Evolutionary conservation across 2,113 vertebrate species (phyloP), one percentile per base, ranked within the genome.

Genomic region (Phalacrocorax aristotelis): DNA sequence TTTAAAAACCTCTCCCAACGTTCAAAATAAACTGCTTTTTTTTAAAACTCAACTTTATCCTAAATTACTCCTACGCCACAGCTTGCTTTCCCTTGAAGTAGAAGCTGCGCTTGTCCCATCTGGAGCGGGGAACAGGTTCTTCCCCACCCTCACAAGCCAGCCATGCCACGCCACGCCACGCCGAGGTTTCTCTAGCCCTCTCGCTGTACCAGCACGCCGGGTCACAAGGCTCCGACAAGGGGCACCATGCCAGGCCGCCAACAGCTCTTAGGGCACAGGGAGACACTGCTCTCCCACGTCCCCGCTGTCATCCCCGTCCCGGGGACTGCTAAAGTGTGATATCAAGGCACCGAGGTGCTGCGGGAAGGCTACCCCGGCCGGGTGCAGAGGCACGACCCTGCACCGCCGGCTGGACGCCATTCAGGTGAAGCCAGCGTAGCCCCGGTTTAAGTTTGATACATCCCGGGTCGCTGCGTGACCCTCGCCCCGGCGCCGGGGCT

Each of bases 201-300:
- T 19, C 7, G 0, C 57, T 27, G 2, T 2, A 6, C 0, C n/a
- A 27, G n/a, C 42, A 68, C 5, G 0, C 27, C 11, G 55, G 3
- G 18, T 23, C 40, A 20, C 48, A 15, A 7, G 8, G 34, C 5
- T 6, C 20, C 3, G 5, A 12, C 69, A 17, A 23, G 13, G 5
- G 7, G 8, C 5, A 4, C 27, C 27, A 32, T 38, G 40, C 11
- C 7, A 10, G 68, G 36, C 15, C 38, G 13, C 52, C 10, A 2
- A 0, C 25, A 18, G 14, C 52, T 7, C 30, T 6, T 0, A 12
- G 16, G 22, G 7, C 0, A 3, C 15, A 2, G 16, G 40, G 8
- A 5, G 4, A 9, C 65, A 11, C 48, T 1, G 6, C 26, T 9
- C 16, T 0, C 25, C 2, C 55, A 0, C 0, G n/a, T 5, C 46